phyloP scores from a whole-genome alignment of 2,113 vertebrate genomes.

The Shinisaurus crocodilurus region DNA sequence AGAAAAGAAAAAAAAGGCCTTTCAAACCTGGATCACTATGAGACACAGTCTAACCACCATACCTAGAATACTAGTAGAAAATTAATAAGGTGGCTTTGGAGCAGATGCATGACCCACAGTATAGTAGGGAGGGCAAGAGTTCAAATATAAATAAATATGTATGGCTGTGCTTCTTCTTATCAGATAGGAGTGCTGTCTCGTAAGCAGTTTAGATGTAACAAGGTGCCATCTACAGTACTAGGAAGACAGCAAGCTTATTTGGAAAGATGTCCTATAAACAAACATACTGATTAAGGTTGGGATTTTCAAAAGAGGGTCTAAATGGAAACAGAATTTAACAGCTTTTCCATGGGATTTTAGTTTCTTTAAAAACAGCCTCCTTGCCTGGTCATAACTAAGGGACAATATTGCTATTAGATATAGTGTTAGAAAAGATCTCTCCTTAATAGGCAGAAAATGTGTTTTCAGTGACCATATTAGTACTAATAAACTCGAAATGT shows the following conservation, averaged over 20 bases:
- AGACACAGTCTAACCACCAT: constrained; percentile 55
- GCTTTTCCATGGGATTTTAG: constrained; percentile 22
- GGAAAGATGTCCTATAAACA: constrained; percentile 63
- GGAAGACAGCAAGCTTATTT: constrained; percentile 46
- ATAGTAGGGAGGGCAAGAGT: constrained; percentile 73
- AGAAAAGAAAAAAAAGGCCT: constrained; percentile 51
- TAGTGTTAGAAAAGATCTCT: background rate
- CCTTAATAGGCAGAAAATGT: background rate
- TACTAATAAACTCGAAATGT: background rate
- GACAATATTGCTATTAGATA: background rate
- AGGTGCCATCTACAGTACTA: constrained; percentile 72
- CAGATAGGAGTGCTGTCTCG: constrained; percentile 74
- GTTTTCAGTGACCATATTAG: background rate
- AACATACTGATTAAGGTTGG: constrained; percentile 61
- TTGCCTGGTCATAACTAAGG: background rate
- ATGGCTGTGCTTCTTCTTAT: constrained; percentile 74
- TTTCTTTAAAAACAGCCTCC: constrained; percentile 12
- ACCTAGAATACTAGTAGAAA: constrained; percentile 68
- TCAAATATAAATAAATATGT: constrained; percentile 79
- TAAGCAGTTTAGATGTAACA: constrained; percentile 71
- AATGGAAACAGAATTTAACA: background rate
- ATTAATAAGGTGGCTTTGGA: constrained; percentile 75
- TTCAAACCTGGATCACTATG: constrained; percentile 49
- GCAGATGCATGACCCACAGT: constrained; percentile 72
- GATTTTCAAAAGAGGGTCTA: constrained; percentile 48